phyloP scores from a whole-genome alignment of 2,113 vertebrate genomes.

The Phoenicopterus ruber region DNA sequence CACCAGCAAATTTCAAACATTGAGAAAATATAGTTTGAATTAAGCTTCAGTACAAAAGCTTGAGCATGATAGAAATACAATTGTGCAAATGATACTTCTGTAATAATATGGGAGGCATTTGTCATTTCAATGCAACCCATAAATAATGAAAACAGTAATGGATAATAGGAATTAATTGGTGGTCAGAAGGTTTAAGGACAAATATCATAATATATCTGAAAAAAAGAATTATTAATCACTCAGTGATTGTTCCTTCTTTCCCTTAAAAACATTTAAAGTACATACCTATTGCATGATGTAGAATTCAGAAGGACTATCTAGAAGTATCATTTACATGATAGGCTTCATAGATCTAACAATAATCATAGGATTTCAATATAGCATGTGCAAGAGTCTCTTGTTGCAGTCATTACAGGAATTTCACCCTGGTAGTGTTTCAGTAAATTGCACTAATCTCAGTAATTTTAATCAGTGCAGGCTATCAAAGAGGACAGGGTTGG shows the following conservation, averaged over 20 bases:
- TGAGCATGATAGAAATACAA: background rate
- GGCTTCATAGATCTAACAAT: conserved; percentile 9
- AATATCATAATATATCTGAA: background rate
- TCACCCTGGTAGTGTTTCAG: conserved; percentile 23
- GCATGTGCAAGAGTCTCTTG: conserved; percentile 1
- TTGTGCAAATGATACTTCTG: background rate
- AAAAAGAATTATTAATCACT: background rate
- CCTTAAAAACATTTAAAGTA: background rate
- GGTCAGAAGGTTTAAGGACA: background rate
- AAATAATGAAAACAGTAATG: background rate
- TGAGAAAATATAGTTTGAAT: background rate
- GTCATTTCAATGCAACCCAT: background rate
- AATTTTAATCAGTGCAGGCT: conserved; percentile 62
- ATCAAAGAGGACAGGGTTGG: conserved; percentile 9
- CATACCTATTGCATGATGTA: background rate
- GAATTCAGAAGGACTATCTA: background rate
- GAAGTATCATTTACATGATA: conserved; percentile 3
- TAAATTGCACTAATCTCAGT: conserved; percentile 56
- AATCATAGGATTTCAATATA: conserved; percentile 41
- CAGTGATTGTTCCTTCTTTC: background rate
- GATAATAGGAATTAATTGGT: background rate
- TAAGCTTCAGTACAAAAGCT: background rate
- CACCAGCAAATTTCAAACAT: background rate
- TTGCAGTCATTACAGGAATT: conserved; percentile 20
- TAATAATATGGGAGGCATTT: background rate